phyloP scores from a whole-genome alignment of 2,113 vertebrate genomes.

The Myrmophylax atrothorax region DNA sequence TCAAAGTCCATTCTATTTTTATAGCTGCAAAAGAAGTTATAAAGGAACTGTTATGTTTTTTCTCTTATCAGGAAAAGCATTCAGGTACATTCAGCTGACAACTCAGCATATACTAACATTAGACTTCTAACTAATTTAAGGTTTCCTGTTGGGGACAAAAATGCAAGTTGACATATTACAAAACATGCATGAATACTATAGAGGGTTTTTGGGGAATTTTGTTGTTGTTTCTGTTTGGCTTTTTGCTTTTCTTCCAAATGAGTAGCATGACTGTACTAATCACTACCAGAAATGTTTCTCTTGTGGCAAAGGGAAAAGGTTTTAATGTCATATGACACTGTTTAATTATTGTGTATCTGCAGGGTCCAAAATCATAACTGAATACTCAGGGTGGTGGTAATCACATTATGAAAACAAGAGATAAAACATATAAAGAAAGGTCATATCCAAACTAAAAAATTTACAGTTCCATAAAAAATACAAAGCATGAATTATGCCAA shows the following conservation, averaged over 20 bases:
- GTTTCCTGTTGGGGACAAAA: not conserved
- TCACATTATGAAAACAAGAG: not conserved
- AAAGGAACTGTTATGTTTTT: constrained; percentile 3
- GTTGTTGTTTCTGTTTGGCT: not conserved
- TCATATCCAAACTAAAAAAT: not conserved
- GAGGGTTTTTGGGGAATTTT: not conserved
- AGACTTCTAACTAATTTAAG: not conserved
- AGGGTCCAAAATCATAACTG: not conserved
- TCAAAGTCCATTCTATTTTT: constrained; percentile 11
- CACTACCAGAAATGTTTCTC: not conserved
- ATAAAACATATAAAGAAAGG: not conserved
- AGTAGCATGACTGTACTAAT: not conserved
- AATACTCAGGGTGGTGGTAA: not conserved
- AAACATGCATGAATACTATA: not conserved
- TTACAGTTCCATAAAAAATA: not conserved
- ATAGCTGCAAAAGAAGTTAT: not conserved
- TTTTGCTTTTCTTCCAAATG: not conserved
- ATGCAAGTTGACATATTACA: not conserved
- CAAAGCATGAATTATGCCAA: not conserved
- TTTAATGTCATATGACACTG: not conserved
- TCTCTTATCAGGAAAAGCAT: not conserved
- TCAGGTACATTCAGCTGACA: constrained; percentile 3
- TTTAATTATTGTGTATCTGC: constrained; percentile 20
- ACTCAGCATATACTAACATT: not conserved
- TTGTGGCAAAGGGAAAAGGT: not conserved